Conservation (phyloP, 2,113 vertebrate species). For the Zingel zingel region DNA sequence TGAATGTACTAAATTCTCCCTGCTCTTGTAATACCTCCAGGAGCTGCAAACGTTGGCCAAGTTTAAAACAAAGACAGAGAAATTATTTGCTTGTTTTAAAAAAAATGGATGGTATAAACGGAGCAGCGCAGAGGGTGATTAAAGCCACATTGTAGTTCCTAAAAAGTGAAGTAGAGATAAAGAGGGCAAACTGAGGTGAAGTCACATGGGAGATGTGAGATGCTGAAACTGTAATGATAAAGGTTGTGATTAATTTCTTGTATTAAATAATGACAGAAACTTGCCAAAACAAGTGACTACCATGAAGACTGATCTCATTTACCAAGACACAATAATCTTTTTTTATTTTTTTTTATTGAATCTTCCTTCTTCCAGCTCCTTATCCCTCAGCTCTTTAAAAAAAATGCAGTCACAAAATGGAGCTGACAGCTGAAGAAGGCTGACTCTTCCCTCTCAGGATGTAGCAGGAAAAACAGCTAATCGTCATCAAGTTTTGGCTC, state of each 20-base stretch:
- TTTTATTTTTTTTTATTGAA: not conserved
- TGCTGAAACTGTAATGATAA: constrained; percentile 29
- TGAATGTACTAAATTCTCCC: not conserved
- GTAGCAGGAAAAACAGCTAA: constrained; percentile 31
- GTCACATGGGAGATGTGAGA: constrained; percentile 28
- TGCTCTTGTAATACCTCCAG: constrained; percentile 27
- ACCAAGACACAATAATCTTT: not conserved
- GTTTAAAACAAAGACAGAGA: constrained; percentile 41
- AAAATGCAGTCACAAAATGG: not conserved
- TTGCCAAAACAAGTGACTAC: constrained; percentile 29
- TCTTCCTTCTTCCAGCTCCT: not conserved
- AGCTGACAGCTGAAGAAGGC: constrained; percentile 34
- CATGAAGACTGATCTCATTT: constrained; percentile 28
- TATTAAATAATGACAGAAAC: constrained; percentile 18
- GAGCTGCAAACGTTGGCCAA: constrained; percentile 1
- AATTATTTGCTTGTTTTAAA: constrained; percentile 27
- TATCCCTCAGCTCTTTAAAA: not conserved
- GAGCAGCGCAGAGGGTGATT: constrained; percentile 38
- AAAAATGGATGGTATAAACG: too few relatives aligned
- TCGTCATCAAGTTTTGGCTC: constrained; percentile 52
- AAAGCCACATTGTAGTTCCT: constrained; percentile 40
- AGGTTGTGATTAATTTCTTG: constrained; percentile 26
- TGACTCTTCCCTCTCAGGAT: constrained; percentile 25
- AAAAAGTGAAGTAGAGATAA: constrained; percentile 17
- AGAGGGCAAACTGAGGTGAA: constrained; percentile 30